These are phyloP conservation scores for Machimus rusticus DNA, from an alignment of 2,888 invertebrate species.

Conservation along the genomic window DNA sequence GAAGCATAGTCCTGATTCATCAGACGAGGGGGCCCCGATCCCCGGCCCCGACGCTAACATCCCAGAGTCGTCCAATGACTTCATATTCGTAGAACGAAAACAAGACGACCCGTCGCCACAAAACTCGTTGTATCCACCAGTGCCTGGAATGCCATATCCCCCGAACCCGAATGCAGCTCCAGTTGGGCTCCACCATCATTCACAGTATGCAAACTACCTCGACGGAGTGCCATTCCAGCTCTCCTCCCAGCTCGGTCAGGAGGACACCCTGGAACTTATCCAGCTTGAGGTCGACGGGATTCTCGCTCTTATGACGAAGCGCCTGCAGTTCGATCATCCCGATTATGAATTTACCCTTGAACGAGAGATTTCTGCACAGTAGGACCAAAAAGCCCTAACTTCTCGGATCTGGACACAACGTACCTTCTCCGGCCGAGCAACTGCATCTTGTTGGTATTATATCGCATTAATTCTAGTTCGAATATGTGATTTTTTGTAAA, in stretches of 20 bases:
- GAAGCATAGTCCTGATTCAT: conserved; percentile 33
- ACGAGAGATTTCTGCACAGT: conserved; percentile 24
- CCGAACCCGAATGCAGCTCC: not conserved
- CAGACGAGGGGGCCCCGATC: conserved; percentile 39
- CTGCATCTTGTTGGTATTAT: not conserved
- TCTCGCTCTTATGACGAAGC: conserved; percentile 40
- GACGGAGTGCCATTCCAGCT: conserved; percentile 43
- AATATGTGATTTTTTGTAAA: not conserved
- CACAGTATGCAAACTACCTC: conserved; percentile 6
- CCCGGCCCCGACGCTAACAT: conserved; percentile 36
- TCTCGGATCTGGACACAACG: not conserved
- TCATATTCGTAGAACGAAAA: conserved; percentile 41
- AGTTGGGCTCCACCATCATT: not conserved
- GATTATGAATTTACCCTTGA: conserved; percentile 44
- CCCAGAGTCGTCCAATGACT: conserved; percentile 18
- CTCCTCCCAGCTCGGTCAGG: conserved; percentile 15
- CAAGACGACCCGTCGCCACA: not conserved
- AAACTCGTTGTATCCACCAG: conserved; percentile 30
- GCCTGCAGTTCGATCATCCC: conserved; percentile 4
- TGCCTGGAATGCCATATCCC: conserved; percentile 24
- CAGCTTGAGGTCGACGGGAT: conserved; percentile 43
- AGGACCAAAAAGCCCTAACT: not conserved
- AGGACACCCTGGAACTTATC: not conserved
- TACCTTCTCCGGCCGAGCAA: not conserved
- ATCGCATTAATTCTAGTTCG: not conserved